These are phyloP conservation scores for Drosophila sordidapex DNA, from an alignment of 2,888 invertebrate species.

Conservation along the genomic window DNA sequence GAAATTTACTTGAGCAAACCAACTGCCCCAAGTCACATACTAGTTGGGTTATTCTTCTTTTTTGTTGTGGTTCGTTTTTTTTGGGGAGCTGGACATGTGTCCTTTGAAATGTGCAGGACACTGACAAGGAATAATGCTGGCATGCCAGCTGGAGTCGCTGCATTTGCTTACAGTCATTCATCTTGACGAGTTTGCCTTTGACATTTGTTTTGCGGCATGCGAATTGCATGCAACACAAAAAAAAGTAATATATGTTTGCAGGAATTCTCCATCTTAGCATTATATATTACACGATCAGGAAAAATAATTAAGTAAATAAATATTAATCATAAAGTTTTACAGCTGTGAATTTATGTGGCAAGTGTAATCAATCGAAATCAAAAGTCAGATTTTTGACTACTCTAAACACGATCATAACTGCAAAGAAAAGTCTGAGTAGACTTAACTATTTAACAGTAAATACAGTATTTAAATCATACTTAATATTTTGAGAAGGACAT, in stretches of 20 bases:
- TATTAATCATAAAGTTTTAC: not conserved
- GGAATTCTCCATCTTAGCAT: not conserved
- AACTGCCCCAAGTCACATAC: constrained; percentile 41
- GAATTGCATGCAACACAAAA: constrained; percentile 42
- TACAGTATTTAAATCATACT: not conserved
- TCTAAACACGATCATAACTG: not conserved
- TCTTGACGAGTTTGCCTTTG: constrained; percentile 55
- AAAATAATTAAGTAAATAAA: not conserved
- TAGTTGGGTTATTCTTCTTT: constrained; percentile 14
- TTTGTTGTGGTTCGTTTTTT: constrained; percentile 7
- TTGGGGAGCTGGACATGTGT: constrained; percentile 53
- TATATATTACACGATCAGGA: not conserved
- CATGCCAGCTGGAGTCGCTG: constrained; percentile 57
- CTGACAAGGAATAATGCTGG: constrained; percentile 78
- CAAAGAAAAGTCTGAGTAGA: too few relatives aligned
- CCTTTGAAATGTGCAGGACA: constrained; percentile 68
- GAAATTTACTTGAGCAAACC: constrained; percentile 71
- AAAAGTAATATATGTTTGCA: not conserved
- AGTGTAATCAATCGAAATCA: not conserved
- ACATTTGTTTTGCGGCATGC: constrained; percentile 71
- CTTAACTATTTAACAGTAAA: not conserved
- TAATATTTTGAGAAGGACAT: not conserved
- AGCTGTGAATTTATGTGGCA: not conserved
- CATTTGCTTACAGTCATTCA: constrained; percentile 62
- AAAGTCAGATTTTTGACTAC: not conserved